Base-by-base conservation (phyloP, 2,797 vertebrate species). In the Melanotaenia boesemani region DNA sequence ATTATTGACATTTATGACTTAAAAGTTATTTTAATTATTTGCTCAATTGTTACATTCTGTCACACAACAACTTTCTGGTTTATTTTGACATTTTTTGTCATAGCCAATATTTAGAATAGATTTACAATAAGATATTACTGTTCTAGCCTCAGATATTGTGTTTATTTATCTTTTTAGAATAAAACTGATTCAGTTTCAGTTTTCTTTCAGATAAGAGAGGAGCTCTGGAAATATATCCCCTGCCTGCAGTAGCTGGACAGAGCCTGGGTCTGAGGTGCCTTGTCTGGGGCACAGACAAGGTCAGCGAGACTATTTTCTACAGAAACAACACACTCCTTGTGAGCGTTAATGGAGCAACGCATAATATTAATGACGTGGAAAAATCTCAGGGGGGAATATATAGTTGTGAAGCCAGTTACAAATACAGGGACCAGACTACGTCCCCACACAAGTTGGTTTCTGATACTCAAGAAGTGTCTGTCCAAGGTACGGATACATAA, bases 351-450 rank as follows among this genome's bases (percentile, higher is more conserved):
- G 57, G 36, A 63, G 0, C 22, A 4, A 39, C 0, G 2, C 12
- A 56, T 54, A 0, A 0, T 0, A 78, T 92, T 37, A 0, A 0
- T 0, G 0, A 0, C 0, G 78, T 86, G 63, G 48, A 2, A 10
- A 2, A 62, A 10, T 1, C 13, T 1, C 0, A 4, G 2, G 0
- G 0, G 4, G 89, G 85, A 5, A 5, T 0, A 0, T 92, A 92
- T 44, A 65, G 12, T 22, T 92, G 92, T 70, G 0, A 3, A 0
- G 86, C 76, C 52, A 82, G 15, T 12, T 93, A 28, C 84, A 86
- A 0, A 1, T 3, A 70, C 62, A 36, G 0, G 0, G 36, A 0
- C 2, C n/a, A 7, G 13, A 63, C 1, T 0, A 5, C 56, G 1
- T 0, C 0, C 0, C 0, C 20, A 8, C 24, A 41, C 5, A 0